A percentile compares a stretch with the other conserved stretches of the same genome.
phyloP scores from a whole-genome alignment of 2,888 invertebrate genomes.

The Leptothorax acervorum region DNA sequence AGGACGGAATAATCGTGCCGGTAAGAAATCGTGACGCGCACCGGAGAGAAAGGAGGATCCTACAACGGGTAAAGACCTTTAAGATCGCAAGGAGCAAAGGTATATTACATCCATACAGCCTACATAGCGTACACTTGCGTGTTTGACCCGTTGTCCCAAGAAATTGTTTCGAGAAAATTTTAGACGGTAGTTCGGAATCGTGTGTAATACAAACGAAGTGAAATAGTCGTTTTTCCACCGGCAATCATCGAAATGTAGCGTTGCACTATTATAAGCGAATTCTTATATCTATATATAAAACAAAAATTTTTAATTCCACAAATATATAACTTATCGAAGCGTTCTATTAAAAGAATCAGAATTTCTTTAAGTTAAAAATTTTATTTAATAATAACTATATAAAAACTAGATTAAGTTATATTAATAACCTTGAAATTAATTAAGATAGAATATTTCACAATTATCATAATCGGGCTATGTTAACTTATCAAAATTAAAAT shows the following conservation, averaged over 20 bases:
- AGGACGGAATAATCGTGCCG: conserved; percentile 71
- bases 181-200: conserved; percentile 37
- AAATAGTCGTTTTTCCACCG: conserved; percentile 32
- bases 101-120: conserved; percentile 59
- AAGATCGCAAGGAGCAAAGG: conserved; percentile 67
- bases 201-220: conserved; percentile 46
- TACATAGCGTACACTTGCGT: conserved; percentile 60
- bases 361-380: neutral
- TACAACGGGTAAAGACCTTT: conserved; percentile 79
- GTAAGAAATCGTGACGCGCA: conserved; percentile 79
- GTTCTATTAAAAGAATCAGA: neutral
- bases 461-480: neutral
- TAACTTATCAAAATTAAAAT: neutral
- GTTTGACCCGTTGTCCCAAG: conserved; percentile 56
- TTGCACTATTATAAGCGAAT: no score
- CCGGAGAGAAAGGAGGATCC: conserved; percentile 82
- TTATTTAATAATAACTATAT: neutral
- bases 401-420: neutral
- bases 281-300: neutral
- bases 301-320: neutral
- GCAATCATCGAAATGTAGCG: neutral
- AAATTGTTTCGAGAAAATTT: conserved; percentile 45
- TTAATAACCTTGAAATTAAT: conserved; percentile 1
- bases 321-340: neutral
- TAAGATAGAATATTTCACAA: neutral